Base-by-base conservation (phyloP, 1,140 invertebrate species). In the Eubasilissa regina region DNA sequence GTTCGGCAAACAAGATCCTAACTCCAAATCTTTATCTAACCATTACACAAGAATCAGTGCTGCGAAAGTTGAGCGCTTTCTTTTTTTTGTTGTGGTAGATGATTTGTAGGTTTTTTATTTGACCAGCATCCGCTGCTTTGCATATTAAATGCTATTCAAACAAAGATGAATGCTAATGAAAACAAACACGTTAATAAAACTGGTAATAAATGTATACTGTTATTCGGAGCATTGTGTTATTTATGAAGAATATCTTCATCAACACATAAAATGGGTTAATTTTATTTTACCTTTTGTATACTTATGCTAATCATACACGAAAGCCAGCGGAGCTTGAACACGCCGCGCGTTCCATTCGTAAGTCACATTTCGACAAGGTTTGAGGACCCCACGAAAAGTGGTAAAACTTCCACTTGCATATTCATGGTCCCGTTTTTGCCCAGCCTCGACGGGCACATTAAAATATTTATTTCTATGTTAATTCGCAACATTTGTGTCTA, bases 191-290 rank as follows among this genome's bases (percentile, higher is more conserved):
- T 58, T 15, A 15, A 21, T 58, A 21, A 21, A 58, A 58, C 25
- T 58, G 55, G 17, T 58, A 58, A 58, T 58, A 58, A 58, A 58
- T 15, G 25, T 35, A 19, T 11, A 19, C 55, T 21, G 55, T 58
- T 21, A 58, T 8, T 21, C 55, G 17, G 55, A 10, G 11, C 55
- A 10, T 58, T 58, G 55, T 58, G 15, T 56, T 56, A 19, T 58
- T 15, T 15, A 58, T 19, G 21, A 58, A 15, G 15, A 15, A 21
- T 21, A 58, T 58, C 55, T 58, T 58, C 1, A 10, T 58, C 17
- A 21, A 21, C 55, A 11, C 25, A 35, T 62, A 44, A 66, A 66
- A 45, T 66, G 62, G 62, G 62, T 66, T 66, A 66, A 66, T 66
- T 44, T 25, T 66, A 45, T 47, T 43, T 66, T 44, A 13, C 35